These are phyloP conservation scores for Sphaerophoria rueppellii DNA, from an alignment of 2,888 invertebrate species.

Conservation along the genomic window DNA sequence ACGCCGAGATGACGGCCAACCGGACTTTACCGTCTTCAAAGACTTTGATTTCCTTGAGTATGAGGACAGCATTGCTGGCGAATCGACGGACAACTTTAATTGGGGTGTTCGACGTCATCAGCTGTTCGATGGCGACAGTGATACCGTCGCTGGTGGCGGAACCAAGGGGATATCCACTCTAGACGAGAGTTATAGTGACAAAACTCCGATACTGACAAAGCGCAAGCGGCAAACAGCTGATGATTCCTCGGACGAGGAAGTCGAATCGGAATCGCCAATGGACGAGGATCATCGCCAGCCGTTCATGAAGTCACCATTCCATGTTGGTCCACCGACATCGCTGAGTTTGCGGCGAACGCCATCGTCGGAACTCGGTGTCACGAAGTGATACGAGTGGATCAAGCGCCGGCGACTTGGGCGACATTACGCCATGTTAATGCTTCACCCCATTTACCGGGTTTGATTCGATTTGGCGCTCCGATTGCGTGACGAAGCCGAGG, in stretches of 20 bases:
- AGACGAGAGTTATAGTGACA: constrained; percentile 88
- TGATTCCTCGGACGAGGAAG: constrained; percentile 92
- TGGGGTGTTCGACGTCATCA: constrained; percentile 96
- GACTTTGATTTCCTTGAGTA: constrained; percentile 99
- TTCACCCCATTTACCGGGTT: constrained; percentile 88
- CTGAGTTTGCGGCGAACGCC: constrained; percentile 85
- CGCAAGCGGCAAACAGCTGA: constrained; percentile 86
- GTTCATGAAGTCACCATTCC: constrained; percentile 84
- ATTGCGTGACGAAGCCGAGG: constrained; percentile 88
- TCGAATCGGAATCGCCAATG: constrained; percentile 90
- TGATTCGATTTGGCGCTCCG: constrained; percentile 84
- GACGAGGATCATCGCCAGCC: constrained; percentile 85
- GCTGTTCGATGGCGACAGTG: constrained; percentile 89
- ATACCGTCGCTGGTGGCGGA: constrained; percentile 80
- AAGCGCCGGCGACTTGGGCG: constrained; percentile 92
- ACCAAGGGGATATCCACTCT: constrained; percentile 80
- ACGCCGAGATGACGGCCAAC: constrained; percentile 88
- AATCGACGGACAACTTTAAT: constrained; percentile 97
- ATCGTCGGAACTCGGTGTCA: constrained; percentile 85
- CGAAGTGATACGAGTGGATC: constrained; percentile 84
- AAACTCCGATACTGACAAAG: constrained; percentile 86
- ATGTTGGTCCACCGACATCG: constrained; percentile 86
- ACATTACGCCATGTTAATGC: constrained; percentile 94
- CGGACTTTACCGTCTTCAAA: constrained; percentile 96
- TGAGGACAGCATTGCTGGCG: constrained; percentile 98